These are phyloP conservation scores for Notoglanidium macrostoma DNA, from an alignment of 2,797 vertebrate genomes.

Conservation along the genomic window DNA sequence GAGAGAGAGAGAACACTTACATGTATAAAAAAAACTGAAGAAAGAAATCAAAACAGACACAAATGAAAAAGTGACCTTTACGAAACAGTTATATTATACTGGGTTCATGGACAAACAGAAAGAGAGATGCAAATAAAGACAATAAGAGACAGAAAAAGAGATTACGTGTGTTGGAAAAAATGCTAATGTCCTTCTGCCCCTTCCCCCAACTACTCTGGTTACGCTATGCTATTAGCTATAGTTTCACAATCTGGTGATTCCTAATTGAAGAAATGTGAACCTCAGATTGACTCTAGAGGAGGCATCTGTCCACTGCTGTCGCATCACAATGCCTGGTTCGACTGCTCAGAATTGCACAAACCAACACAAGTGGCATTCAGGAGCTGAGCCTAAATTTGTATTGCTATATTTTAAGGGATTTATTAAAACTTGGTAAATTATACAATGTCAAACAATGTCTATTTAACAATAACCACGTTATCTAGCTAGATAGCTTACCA, in stretches of 20 bases:
- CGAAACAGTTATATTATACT: constrained; percentile 23
- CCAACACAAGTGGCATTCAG: not conserved
- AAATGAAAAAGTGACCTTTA: not conserved
- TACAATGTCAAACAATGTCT: not conserved
- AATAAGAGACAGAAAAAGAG: constrained; percentile 5
- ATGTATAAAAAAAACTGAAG: not conserved
- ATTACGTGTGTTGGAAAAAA: not conserved
- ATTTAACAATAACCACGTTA: not conserved
- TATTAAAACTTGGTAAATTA: not conserved
- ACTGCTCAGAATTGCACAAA: not conserved
- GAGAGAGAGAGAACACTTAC: constrained; percentile 14
- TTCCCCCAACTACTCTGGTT: not conserved
- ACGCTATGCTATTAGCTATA: not conserved
- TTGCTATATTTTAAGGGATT: not conserved
- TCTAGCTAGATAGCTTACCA: not conserved
- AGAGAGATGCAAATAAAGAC: not conserved
- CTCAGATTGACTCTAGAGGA: not conserved
- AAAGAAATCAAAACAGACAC: not conserved
- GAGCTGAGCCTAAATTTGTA: not conserved
- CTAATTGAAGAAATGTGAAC: not conserved
- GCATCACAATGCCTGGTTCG: not conserved
- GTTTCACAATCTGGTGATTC: not conserved
- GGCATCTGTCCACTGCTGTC: no score
- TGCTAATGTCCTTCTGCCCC: not conserved
- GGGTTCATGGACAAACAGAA: not conserved